Conservation (phyloP, 2,888 invertebrate species). For the Macropis europaea region DNA sequence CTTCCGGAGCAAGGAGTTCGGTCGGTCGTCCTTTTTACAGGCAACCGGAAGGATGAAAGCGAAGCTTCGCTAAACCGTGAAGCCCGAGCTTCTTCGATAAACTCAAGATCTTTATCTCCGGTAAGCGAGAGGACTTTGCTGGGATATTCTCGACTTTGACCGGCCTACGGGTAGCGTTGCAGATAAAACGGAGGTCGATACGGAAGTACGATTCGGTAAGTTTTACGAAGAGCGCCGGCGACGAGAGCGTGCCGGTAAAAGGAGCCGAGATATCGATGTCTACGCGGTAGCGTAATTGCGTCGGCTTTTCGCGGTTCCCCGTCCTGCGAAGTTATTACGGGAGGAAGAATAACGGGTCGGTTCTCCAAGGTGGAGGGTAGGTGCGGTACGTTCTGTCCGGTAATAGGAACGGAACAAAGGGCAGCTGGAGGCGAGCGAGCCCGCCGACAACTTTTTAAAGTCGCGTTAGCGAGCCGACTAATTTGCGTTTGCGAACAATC, state of each 20-base stretch:
- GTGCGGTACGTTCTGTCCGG: constrained; percentile 40
- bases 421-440: background rate
- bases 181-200: no score
- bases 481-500: constrained; percentile 42
- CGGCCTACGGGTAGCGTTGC: no score
- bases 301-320: constrained; percentile 11
- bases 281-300: constrained; percentile 17
- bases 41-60: background rate
- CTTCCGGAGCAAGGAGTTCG: constrained; percentile 15
- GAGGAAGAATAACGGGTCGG: constrained; percentile 30
- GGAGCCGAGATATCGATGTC: no score
- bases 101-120: constrained; percentile 45
- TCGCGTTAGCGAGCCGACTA: constrained; percentile 42
- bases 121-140: background rate
- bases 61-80: background rate
- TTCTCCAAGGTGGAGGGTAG: background rate
- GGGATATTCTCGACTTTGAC: constrained; percentile 7
- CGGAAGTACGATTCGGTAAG: no score
- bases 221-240: background rate
- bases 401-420: constrained; percentile 51
- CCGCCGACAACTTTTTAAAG: constrained; percentile 42
- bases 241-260: no score
- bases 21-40: background rate
- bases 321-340: constrained; percentile 44
- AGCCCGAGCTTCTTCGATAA: constrained; percentile 37